These are phyloP conservation scores for cattle (Bos taurus) DNA, from an alignment of 2,113 vertebrate species.

Conservation along the genomic window DNA sequence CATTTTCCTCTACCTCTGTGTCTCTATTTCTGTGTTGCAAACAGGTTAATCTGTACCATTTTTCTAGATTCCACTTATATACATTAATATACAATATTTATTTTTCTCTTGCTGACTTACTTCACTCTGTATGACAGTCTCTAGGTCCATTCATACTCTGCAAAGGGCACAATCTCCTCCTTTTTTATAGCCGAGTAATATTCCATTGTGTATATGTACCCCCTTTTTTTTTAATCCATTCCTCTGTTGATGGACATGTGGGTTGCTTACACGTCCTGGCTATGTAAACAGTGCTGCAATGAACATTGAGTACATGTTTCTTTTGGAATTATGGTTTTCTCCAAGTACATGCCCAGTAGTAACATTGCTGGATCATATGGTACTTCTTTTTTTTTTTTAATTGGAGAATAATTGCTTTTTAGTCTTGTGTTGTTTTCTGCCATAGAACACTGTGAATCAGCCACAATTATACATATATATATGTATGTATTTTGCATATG, in stretches of 20 bases:
- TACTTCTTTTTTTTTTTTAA: background rate
- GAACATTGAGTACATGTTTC: background rate
- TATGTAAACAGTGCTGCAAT: background rate
- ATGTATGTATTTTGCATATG: background rate
- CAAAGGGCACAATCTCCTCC: background rate
- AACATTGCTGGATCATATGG: background rate
- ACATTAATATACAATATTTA: background rate
- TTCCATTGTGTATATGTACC: background rate
- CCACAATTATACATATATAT: background rate
- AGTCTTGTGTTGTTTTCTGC: background rate
- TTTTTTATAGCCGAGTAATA: background rate
- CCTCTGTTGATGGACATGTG: background rate
- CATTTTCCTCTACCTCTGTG: background rate
- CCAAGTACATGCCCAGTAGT: background rate
- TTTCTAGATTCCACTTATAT: background rate
- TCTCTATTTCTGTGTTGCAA: background rate
- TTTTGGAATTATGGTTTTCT: background rate
- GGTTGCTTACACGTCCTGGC: background rate
- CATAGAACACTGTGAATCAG: background rate
- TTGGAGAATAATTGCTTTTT: background rate
- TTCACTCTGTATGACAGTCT: background rate
- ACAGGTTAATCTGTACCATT: background rate
- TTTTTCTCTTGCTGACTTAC: background rate
- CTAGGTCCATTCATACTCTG: background rate
- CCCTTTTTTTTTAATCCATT: background rate